Base-by-base conservation (phyloP, 2,113 vertebrate species). In the Sciurus niger region DNA sequence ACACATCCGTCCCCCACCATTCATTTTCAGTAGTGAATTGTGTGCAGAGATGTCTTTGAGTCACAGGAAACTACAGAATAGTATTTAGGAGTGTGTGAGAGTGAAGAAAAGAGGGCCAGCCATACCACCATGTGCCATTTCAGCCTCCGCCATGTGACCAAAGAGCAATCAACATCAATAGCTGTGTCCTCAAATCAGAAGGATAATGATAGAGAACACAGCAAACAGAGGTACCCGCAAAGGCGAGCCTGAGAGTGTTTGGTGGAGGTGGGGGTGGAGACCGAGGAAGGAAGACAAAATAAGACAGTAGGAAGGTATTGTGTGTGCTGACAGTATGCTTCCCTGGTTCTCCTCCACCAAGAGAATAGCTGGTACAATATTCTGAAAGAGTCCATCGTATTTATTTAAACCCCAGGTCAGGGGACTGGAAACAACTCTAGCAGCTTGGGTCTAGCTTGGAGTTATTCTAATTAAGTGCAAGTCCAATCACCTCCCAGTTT, bases 91-190 rank as follows among this genome's bases (percentile, higher is more conserved):
- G 51, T 24, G 74, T 65, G 51, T 2, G 6, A 28, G 65, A 88
- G 28, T 76, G 74, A 78, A 90, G 79, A 68, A 82, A 80, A 80
- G 93, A 70, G 55, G 9, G 60, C 68, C 58, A 51, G 48, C 25
- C 24, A 7, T 70, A 37, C 46, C 0, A 2, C 46, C 22, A 67
- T 65, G 70, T 60, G 65, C 76, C 74, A 84, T 67, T 96, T 92
- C 67, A 40, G 70, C 51, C 51, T 84, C 83, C 6, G 2, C 90
- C 89, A 53, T 0, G 24, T 84, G 95, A 89, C 65, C 89, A 94
- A 65, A n/a, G 2, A 92, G 89, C 92, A 96, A 96, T 96, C 93
- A 96, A 91, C 74, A 78, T 94, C 97, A 90, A 89, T 92, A 92
- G 65, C 67, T 32, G 51, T 92, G 86, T 90, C 93, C 87, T 96